Evolutionary conservation across 2,113 vertebrate genomes (phyloP).

Genomic region (Epinephelus lanceolatus): DNA sequence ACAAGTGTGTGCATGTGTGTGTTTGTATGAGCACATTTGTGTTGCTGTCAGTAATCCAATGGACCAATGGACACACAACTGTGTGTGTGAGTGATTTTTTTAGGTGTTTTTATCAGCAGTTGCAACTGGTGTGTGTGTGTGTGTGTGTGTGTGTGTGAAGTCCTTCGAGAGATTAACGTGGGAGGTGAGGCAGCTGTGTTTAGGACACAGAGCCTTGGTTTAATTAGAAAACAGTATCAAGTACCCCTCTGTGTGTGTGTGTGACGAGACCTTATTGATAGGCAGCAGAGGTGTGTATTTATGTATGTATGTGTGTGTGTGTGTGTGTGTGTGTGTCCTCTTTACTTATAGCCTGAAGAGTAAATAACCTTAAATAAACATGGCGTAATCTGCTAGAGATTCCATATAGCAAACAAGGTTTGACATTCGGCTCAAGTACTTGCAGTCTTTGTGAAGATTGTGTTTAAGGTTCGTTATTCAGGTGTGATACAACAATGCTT

Average conservation of each 20-base stretch:
- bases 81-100: conserved; percentile 3
- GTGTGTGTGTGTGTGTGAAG: conserved; percentile 17
- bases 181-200: conserved; percentile 55
- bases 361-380: conserved; percentile 21
- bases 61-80: conserved; percentile 33
- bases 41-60: conserved; percentile 29
- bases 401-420: background rate
- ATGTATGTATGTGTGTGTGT: background rate
- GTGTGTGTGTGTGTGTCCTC: conserved; percentile 1
- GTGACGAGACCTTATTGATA: conserved; percentile 18
- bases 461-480: conserved; percentile 11
- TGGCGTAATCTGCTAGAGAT: conserved; percentile 7
- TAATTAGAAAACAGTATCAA: conserved; percentile 60
- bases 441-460: conserved; percentile 5
- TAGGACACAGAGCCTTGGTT: conserved; percentile 43
- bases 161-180: conserved; percentile 32
- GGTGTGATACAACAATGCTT: conserved; percentile 5
- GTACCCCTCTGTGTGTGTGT: background rate
- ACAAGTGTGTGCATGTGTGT: conserved; percentile 22
- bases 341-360: background rate
- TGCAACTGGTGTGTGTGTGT: background rate
- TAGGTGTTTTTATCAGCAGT: background rate
- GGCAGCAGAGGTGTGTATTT: conserved; percentile 13
- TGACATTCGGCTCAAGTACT: conserved; percentile 12
- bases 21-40: conserved; percentile 14